Percentiles rank a stretch among this genome's conserved stretches.
phyloP scores from a whole-genome alignment of 2,888 invertebrate species.

The Melanargia galathea region DNA sequence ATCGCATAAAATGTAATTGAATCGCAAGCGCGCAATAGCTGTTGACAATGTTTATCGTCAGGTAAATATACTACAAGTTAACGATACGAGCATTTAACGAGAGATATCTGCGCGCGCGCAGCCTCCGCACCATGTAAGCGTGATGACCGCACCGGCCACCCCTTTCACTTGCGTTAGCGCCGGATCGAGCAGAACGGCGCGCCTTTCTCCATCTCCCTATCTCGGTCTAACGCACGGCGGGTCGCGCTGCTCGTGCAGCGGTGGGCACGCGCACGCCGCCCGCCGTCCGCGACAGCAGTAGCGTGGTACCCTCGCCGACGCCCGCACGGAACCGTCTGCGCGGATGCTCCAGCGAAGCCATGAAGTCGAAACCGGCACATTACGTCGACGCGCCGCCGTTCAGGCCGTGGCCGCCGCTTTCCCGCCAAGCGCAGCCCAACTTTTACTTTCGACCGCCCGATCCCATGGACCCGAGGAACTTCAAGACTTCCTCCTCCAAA shows the following conservation, averaged over 20 bases:
- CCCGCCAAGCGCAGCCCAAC: constrained; percentile 77
- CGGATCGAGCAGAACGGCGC: constrained; percentile 74
- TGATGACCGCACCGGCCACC: constrained; percentile 74
- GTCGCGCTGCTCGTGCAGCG: constrained; percentile 60
- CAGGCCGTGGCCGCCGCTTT: constrained; percentile 86
- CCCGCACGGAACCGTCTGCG: constrained; percentile 74
- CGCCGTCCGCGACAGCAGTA: constrained; percentile 69
- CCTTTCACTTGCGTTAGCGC: constrained; percentile 79
- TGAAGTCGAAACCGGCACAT: constrained; percentile 85
- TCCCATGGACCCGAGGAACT: constrained; percentile 76
- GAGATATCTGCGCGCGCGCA: constrained; percentile 55
- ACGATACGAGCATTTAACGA: constrained; percentile 43
- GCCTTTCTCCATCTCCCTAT: constrained; percentile 78
- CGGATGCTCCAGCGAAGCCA: constrained; percentile 79
- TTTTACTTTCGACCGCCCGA: constrained; percentile 78
- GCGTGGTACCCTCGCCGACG: constrained; percentile 72
- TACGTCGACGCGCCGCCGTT: constrained; percentile 76
- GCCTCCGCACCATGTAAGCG: constrained; percentile 56
- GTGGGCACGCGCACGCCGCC: constrained; percentile 63
- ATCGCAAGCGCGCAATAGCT: constrained; percentile 27
- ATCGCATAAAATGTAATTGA: constrained; percentile 24
- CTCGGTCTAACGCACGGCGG: constrained; percentile 72
- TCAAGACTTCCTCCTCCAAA: constrained; percentile 70
- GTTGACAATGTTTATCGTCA: constrained; percentile 43
- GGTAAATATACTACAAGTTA: constrained; percentile 46